Evolutionary conservation across 1,140 invertebrate species (phyloP), one percentile per base, ranked within the genome.

Genomic region (Ceratosolen solmsi): DNA sequence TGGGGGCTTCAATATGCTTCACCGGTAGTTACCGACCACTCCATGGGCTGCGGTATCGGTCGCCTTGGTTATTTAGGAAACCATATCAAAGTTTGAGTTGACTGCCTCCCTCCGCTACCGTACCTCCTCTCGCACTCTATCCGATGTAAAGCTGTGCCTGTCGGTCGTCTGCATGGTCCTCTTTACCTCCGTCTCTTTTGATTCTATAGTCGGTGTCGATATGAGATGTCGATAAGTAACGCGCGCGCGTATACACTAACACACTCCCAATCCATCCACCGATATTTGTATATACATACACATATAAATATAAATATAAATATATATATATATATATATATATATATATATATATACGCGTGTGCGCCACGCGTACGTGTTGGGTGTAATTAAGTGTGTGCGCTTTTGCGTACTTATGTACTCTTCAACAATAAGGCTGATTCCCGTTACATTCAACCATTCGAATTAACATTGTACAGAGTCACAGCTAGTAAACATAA

Each of bases 61-160:
- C 86, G 87, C 89, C 89, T 90, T 88, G 89, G 89, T 90, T 90
- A 90, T 90, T 90, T 89, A 89, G 88, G 88, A 90, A 90, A 90
- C 89, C 89, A 89, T 90, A 89, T 89, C 89, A 90, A 90, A 90
- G 87, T 90, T 90, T 89, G 89, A 89, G 87, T 89, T 87, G 88
- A 85, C 88, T 88, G 87, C 84, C 87, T 89, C 84, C 84, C 85
- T 82, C 77, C 83, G 76, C 87, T 85, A 83, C 76, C 86, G 75
- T 82, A 84, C 78, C 84, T 85, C 85, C 86, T 84, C 86, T 83
- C 85, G 83, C 86, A 86, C 87, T 54, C 63, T 71, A 49, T 36
- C 41, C 17, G 25, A n/a, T 63, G 76, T 15, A 33, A 79, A 41
- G 63, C 8, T 38, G 30, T 58, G 33, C 46, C 27, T 68, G 63